Evolutionary conservation across 2,113 vertebrate genomes (phyloP), one percentile per base, ranked within the genome.

Genomic region (Bubalus kerabau): DNA sequence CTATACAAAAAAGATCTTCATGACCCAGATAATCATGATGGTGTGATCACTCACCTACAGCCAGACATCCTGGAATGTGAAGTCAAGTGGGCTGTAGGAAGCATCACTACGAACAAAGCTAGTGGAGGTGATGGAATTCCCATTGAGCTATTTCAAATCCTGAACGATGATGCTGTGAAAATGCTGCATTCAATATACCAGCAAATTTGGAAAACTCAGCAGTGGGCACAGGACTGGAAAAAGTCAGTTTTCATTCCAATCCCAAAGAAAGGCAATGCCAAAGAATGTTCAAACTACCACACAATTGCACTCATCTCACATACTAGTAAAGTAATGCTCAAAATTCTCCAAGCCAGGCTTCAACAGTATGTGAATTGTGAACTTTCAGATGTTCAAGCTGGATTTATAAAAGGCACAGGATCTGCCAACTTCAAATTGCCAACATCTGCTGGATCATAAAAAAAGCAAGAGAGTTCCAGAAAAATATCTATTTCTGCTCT

Each of bases 21-120:
- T 0, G 16, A 36, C n/a, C n/a, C 64, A 71, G 19, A 36, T 71
- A 21, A 36, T 71, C 64, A 36, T 1, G 5, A 36, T 36, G 64
- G 17, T 71, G n/a, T 71, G n/a, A 71, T 71, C 64, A 71, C n/a
- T 71, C n/a, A 71, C n/a, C n/a, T 21, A 71, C n/a, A 71, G 17
- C 64, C 64, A 71, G 64, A 71, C 64, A 71, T 21, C 17, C 4
- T 71, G 32, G 64, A 67, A 67, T 67, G n/a, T 2, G n/a, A 67
- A 67, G 64, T 71, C 17, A 36, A 5, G 17, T 36, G 32, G n/a
- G n/a, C 9, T n/a, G 21, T 36, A 71, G n/a, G 17, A 36, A 36
- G 17, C 64, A 71, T 36, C 64, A 71, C 4, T 71, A 36, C 1
- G 32, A 67, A 67, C 64, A 67, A 36, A 71, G 4, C 64, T 71